A percentile compares a stretch with the other conserved stretches of the same genome.
phyloP scores from a whole-genome alignment of 2,113 vertebrate species.

The Tragelaphus strepsiceros region DNA sequence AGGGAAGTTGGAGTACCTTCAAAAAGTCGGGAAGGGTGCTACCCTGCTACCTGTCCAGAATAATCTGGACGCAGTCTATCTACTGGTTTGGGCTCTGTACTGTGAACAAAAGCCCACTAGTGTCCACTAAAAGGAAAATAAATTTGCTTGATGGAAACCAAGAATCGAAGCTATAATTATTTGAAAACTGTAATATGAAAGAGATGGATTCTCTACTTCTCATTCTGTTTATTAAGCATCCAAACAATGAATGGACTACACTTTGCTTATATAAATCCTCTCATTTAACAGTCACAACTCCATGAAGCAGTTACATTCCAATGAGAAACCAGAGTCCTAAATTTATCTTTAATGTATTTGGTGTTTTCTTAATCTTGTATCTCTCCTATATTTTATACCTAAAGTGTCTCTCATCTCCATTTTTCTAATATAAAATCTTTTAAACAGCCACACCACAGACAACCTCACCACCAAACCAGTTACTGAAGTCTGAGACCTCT shows the following conservation, averaged over 20 bases:
- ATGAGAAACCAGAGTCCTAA: neutral
- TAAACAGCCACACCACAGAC: neutral
- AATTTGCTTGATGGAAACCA: neutral
- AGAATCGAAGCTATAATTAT: neutral
- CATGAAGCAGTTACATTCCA: neutral
- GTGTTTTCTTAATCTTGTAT: neutral
- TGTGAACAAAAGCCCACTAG: neutral
- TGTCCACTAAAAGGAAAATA: neutral
- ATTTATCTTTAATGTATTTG: neutral
- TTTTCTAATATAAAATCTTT: neutral
- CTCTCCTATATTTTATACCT: neutral
- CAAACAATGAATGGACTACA: neutral
- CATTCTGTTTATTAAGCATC: neutral
- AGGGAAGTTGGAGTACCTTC: neutral
- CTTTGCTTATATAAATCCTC: neutral
- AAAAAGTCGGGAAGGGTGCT: neutral
- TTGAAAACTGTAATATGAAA: neutral
- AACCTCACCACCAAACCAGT: neutral
- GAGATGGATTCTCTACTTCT: neutral
- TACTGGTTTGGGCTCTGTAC: neutral
- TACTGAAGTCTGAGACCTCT: neutral
- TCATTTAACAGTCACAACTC: neutral
- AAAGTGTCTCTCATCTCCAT: neutral
- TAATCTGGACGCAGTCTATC: neutral
- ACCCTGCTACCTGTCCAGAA: neutral